Evolutionary conservation across 2,888 invertebrate species (phyloP), one percentile per base, ranked within the genome.

Genomic region (Amblyjoppa fuscipennis): DNA sequence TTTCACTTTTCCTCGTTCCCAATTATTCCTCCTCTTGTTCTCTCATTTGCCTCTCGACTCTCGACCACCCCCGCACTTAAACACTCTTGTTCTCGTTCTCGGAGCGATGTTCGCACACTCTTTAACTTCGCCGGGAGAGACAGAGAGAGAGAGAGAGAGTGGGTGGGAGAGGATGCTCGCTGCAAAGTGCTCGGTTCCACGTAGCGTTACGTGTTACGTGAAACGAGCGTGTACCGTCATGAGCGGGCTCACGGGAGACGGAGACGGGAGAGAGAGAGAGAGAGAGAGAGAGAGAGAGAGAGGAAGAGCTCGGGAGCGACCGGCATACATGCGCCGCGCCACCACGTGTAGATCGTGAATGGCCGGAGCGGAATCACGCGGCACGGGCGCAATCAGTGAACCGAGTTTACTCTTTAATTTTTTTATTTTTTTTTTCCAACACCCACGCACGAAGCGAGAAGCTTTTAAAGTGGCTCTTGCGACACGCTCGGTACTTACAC

Each of bases 371-470:
- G 73, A 83, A 79, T 83, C 83, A 71, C 70, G 69, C 79, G 79
- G 75, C 79, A 83, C 83, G 79, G 70, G 83, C 79, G 83, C 83
- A 79, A 83, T 83, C 83, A 79, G 79, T 79, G 75, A 75, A 64
- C 79, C 69, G 59, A 69, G 74, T 78, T 59, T 79, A 81, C 75
- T 80, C 70, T 66, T 71, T 59, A 11, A 28, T 59, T 28, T 59
- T 28, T 59, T 31, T 2, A 16, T 64, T 31, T 34, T 64, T 25
- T 28, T 59, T 28, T 28, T 61, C 13, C 20, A 53, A 59, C 66
- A 28, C 75, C 59, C 75, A 64, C 83, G 51, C 79, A 59, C 69
- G 53, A 38, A 59, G 25, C 71, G 45, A 69, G 56, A 64, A 79
- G 79, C 80, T 80, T 71, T 77, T 68, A 66, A 80, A 76, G 71